A percentile compares a stretch with the other conserved stretches of the same genome.
These are phyloP conservation scores for Sebastes trivittatus DNA, from an alignment of 2,797 vertebrate species.

Conservation along the genomic window DNA sequence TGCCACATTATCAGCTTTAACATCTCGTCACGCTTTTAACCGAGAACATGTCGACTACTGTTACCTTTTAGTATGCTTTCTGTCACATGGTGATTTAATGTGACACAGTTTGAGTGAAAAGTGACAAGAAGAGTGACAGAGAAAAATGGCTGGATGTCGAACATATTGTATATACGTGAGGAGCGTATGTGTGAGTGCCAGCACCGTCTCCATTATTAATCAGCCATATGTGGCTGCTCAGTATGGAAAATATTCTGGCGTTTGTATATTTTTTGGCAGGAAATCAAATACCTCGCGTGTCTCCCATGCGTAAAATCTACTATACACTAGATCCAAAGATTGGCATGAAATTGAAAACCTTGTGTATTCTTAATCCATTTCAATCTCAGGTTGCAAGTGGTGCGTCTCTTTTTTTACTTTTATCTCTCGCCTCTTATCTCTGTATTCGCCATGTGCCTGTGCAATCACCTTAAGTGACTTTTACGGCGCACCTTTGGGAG, in stretches of 20 bases:
- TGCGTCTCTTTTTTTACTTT: slow-evolving; percentile 1
- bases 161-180: neutral
- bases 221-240: slow-evolving; percentile 35
- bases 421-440: neutral
- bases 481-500: neutral
- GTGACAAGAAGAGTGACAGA: neutral
- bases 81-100: neutral
- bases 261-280: slow-evolving; percentile 45
- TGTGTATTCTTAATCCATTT: neutral
- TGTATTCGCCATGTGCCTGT: neutral
- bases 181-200: neutral
- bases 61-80: neutral
- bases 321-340: neutral
- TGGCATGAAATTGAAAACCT: neutral
- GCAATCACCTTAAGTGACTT: slow-evolving; percentile 25
- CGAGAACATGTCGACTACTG: neutral
- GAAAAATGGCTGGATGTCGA: neutral
- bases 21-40: neutral
- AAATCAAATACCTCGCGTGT: slow-evolving; percentile 33
- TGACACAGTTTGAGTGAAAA: neutral
- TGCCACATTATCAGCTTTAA: slow-evolving; percentile 20
- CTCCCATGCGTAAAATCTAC: slow-evolving; percentile 23
- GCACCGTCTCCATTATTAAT: slow-evolving; percentile 46
- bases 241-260: slow-evolving; percentile 41
- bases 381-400: neutral